Base-by-base conservation (phyloP, 2,797 vertebrate genomes). In the Galago senegalensis region DNA sequence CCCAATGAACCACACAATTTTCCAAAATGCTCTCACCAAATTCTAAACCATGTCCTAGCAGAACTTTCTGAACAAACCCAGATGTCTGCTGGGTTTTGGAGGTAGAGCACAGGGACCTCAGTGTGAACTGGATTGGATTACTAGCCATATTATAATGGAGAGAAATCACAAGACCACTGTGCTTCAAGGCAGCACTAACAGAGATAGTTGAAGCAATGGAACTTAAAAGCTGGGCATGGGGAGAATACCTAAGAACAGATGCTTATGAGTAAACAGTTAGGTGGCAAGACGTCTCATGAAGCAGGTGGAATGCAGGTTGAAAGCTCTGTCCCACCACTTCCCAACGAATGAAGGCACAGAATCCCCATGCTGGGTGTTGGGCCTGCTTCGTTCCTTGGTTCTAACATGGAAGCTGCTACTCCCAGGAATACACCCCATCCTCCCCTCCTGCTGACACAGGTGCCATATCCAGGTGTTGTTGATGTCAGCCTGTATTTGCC, bases 381-480 rank as follows among this genome's bases (percentile, higher is more conserved):
- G 58, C 37, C 94, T n/a, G 27, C 25, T 81, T n/a, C 18, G 72
- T 85, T 72, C 14, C 58, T 43, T 72, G 31, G 58, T 27, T 93
- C 80, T 87, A 37, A 97, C 73, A 86, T 43, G 53, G 89, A 91
- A 89, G 81, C 65, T 82, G 34, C 67, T 60, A 34, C 17, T 90
- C 20, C 82, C 46, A 31, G 31, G 40, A 86, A 73, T 56, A 25
- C 3, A 58, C 27, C 67, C 56, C 13, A 76, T 94, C 61, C 16
- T 81, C 91, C 86, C 83, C 37, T n/a, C 37, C 29, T 56, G 37
- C 25, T 69, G 92, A 83, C 1, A 12, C 73, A 88, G 53, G 40
- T 73, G 60, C 70, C 49, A 37, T 29, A 56, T 20, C 72, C 58
- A 77, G 67, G 40, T 23, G 2, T 14, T 73, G 65, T 49, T 80